These are phyloP conservation scores for Polydrusus tereticollis DNA, from an alignment of 2,888 invertebrate species.

Conservation along the genomic window DNA sequence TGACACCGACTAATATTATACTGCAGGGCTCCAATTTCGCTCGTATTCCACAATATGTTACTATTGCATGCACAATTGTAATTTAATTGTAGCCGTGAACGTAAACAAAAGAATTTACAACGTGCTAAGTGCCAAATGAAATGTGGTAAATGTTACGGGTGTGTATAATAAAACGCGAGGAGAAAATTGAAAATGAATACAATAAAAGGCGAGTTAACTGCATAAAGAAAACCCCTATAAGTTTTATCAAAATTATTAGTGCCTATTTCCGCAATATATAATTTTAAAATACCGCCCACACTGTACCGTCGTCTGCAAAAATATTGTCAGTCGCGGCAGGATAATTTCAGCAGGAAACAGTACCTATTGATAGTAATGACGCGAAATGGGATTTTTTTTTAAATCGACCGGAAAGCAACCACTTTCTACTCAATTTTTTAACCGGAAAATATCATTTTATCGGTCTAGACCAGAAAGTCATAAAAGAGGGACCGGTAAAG, in stretches of 20 bases:
- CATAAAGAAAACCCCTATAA: not conserved
- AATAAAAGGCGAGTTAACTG: too few relatives aligned
- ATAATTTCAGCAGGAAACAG: too few relatives aligned
- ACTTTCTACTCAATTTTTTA: too few relatives aligned
- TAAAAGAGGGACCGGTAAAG: too few relatives aligned
- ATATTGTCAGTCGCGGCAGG: too few relatives aligned
- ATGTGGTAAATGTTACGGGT: constrained; percentile 11
- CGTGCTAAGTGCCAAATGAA: not conserved
- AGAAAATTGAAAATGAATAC: not conserved
- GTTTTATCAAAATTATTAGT: not conserved
- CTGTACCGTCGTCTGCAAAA: too few relatives aligned
- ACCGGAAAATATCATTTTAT: too few relatives aligned
- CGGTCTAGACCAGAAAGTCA: too few relatives aligned
- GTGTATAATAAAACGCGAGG: not conserved
- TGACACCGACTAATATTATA: not conserved
- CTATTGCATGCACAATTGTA: not conserved
- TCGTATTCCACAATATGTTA: not conserved
- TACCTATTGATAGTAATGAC: too few relatives aligned
- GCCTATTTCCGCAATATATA: not conserved
- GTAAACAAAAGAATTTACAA: constrained; percentile 10
- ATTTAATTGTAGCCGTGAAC: not conserved
- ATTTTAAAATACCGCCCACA: too few relatives aligned
- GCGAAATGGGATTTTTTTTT: too few relatives aligned
- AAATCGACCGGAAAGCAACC: too few relatives aligned
- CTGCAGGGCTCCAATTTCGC: not conserved